A percentile compares a stretch with the other conserved stretches of the same genome.
phyloP scores from a whole-genome alignment of 2,888 invertebrate species.

The Aplocera efformata region DNA sequence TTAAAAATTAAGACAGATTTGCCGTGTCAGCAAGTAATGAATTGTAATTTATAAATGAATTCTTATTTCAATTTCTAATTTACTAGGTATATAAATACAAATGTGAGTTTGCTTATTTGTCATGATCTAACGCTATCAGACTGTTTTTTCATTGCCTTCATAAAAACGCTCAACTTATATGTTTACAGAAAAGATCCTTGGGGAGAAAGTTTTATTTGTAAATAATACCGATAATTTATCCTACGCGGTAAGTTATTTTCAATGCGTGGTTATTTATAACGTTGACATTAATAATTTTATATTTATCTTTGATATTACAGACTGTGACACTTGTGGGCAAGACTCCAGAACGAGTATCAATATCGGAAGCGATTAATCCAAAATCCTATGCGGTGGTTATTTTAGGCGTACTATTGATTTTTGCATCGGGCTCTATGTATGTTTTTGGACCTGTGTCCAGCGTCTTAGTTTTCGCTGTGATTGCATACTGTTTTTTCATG shows the following conservation, averaged over 20 bases:
- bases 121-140: too few species aligned
- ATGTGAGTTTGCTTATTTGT: too few species aligned
- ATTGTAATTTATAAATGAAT: too few species aligned
- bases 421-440: slow-evolving; percentile 41
- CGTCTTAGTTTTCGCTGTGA: slow-evolving; percentile 32
- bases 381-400: slow-evolving; percentile 37
- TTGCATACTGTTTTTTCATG: slow-evolving; percentile 16
- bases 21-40: too few species aligned
- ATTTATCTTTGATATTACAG: slow-evolving; percentile 42
- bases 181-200: slow-evolving; percentile 62
- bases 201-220: slow-evolving; percentile 59
- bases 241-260: slow-evolving; percentile 50
- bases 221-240: slow-evolving; percentile 54
- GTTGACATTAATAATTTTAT: slow-evolving; percentile 5
- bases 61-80: too few species aligned
- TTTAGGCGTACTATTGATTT: slow-evolving; percentile 42
- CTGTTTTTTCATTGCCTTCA: neutral
- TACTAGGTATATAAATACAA: too few species aligned
- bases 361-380: slow-evolving; percentile 34
- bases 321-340: slow-evolving; percentile 49
- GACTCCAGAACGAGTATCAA: slow-evolving; percentile 43
- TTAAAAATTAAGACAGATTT: too few species aligned
- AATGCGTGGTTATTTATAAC: slow-evolving; percentile 2
- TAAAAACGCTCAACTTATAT: slow-evolving; percentile 9
- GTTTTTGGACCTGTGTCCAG: slow-evolving; percentile 47